Evolutionary conservation across 2,113 vertebrate genomes (phyloP), one percentile per base, ranked within the genome.

Genomic region (Sitta europaea): DNA sequence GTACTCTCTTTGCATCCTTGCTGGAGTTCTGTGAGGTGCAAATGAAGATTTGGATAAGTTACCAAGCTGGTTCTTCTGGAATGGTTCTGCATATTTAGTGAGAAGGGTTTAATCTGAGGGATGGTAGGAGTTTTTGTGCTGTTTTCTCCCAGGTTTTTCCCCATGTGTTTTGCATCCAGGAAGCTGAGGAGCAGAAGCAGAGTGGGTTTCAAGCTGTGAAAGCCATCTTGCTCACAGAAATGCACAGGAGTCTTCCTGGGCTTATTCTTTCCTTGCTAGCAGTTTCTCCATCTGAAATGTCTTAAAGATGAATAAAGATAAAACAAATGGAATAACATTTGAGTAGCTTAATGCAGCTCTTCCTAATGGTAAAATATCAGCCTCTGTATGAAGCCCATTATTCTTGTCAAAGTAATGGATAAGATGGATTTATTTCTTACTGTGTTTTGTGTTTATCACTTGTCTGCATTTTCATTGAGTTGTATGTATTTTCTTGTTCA

Each of bases 391-490:
- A 92, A 94, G 88, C 96, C 78, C 70, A 86, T 95, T 94, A 73
- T 94, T 97, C 85, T 94, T 89, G 50, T 87, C 93, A 72, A 97
- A 96, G 73, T 94, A 97, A 78, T 3, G 2, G 86, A 95, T 96
- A 94, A 96, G 77, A 94, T 95, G 83, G 65, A 92, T 80, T 88
- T 75, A 87, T 82, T 97, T 97, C 95, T 94, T 96, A 71, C 86
- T 96, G 94, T 70, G 86, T 61, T 94, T 94, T 88, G 18, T 92
- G 51, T 53, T 94, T 86, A 94, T 87, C 88, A 75, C 62, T 74
- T 85, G 25, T 83, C 61, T 80, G 45, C 53, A 54, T 94, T 81
- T 95, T 79, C 68, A 66, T 51, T 88, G 77, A 47, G n/a, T 43
- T 7, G 0, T 62, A 14, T 71, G 11, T 59, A 54, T 97, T 97